These are phyloP conservation scores for Ginglymostoma cirratum DNA, from an alignment of 2,113 vertebrate species.

Conservation along the genomic window DNA sequence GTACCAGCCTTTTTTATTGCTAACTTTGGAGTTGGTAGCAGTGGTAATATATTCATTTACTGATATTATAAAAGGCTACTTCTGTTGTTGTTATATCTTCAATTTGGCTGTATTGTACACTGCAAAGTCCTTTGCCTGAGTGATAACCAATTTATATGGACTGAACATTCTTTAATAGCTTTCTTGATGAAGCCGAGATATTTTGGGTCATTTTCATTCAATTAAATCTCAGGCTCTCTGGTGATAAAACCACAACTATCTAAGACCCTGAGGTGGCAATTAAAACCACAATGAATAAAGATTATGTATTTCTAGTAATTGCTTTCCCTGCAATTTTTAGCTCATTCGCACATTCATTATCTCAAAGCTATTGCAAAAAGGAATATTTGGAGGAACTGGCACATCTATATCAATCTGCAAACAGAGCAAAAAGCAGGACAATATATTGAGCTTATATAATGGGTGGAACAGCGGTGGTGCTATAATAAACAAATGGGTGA, in stretches of 20 bases:
- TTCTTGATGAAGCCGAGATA: conserved; percentile 34
- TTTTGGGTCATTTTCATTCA: conserved; percentile 34
- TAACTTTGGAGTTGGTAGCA: background rate
- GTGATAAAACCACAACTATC: conserved; percentile 10
- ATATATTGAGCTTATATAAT: conserved; percentile 4
- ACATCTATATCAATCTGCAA: conserved; percentile 12
- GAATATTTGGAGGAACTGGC: background rate
- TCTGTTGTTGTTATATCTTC: background rate
- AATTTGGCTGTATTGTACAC: background rate
- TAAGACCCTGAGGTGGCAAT: conserved; percentile 25
- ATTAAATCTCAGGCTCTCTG: conserved; percentile 26
- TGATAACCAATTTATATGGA: conserved; percentile 33
- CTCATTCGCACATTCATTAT: background rate
- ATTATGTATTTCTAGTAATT: conserved; percentile 24
- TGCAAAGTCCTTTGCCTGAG: background rate
- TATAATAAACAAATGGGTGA: background rate
- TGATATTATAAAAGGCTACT: background rate
- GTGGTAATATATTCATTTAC: background rate
- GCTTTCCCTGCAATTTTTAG: background rate
- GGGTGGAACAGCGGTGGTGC: background rate
- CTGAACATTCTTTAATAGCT: conserved; percentile 34
- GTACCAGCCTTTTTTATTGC: background rate
- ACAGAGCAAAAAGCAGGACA: background rate
- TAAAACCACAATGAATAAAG: conserved; percentile 35
- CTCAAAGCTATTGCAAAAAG: conserved; percentile 17